phyloP scores from a whole-genome alignment of 2,797 vertebrate genomes.

The Pantherophis vulpinus region DNA sequence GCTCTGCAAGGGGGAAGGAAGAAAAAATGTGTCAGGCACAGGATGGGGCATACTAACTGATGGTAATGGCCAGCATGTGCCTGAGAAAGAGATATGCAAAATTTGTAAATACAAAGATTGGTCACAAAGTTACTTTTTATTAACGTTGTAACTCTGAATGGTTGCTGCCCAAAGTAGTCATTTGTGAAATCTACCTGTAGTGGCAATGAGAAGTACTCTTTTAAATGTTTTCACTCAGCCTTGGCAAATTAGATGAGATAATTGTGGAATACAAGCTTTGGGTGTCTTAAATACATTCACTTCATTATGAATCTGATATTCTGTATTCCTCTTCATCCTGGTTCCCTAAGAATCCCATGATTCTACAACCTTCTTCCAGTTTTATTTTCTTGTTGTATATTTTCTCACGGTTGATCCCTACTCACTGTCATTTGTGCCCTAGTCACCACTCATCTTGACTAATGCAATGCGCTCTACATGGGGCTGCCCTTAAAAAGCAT shows the following conservation, averaged over 20 bases:
- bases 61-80: not conserved
- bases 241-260: not conserved
- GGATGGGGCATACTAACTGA: not conserved
- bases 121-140: not conserved
- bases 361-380: not conserved
- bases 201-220: not conserved
- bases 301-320: not conserved
- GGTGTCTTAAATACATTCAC: not conserved
- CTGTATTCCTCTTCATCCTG: not conserved
- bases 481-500: too few relatives aligned
- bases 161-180: not conserved
- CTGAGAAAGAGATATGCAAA: not conserved
- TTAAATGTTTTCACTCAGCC: not conserved
- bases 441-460: too few relatives aligned
- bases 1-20: not conserved
- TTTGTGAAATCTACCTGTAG: not conserved
- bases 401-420: not conserved
- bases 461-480: too few relatives aligned
- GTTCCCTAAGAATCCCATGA: not conserved
- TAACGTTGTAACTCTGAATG: not conserved
- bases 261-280: not conserved
- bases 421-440: too few relatives aligned
- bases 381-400: not conserved
- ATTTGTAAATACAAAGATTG: not conserved
- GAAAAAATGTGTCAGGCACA: not conserved